Evolutionary conservation across 2,888 invertebrate genomes (phyloP), one percentile per base, ranked within the genome.

Genomic region (Leucania comma): DNA sequence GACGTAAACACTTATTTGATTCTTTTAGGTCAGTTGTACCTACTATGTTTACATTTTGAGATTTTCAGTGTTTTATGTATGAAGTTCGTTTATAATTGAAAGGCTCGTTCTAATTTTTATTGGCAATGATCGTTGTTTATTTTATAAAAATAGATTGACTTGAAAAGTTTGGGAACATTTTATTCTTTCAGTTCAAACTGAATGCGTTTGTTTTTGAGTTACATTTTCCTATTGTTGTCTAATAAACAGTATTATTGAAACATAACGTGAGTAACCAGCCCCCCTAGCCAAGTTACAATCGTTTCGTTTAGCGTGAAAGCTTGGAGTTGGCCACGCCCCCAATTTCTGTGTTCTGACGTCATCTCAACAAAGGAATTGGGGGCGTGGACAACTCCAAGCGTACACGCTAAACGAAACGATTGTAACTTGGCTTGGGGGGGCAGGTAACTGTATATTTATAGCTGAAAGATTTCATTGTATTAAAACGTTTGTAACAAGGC

Each of bases 41-140:
- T 17, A 69, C 63, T 72, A 56, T 78, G 81, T 80, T 75, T 83
- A 81, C 75, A 62, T 75, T 76, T 58, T 70, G 59, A 32, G 5
- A 63, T 1, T 80, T 74, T 65, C 38, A 62, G 56, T 46, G 17
- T 60, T 50, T 57, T 72, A 57, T 78, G 2, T 71, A 67, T 50
- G 22, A 20, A 42, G 14, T 71, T 8, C 0, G 78, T 69, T 51
- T 57, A 67, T 60, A 56, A 38, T 38, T 38, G 20, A 50, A 62
- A 62, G 9, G 20, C 14, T 54, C 10, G 42, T 48, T 53, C 5
- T 74, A 26, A 54, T 66, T 54, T 50, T 57, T 61, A 78, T 78
- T 61, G 57, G 51, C 26, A 51, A 17, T 65, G 3, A 48, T 38
- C 2, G 6, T 29, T 53, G 32, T 48, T 61, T 57, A 17, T 42